phyloP scores from a whole-genome alignment of 2,888 invertebrate species.

The Drosophila cognata region DNA sequence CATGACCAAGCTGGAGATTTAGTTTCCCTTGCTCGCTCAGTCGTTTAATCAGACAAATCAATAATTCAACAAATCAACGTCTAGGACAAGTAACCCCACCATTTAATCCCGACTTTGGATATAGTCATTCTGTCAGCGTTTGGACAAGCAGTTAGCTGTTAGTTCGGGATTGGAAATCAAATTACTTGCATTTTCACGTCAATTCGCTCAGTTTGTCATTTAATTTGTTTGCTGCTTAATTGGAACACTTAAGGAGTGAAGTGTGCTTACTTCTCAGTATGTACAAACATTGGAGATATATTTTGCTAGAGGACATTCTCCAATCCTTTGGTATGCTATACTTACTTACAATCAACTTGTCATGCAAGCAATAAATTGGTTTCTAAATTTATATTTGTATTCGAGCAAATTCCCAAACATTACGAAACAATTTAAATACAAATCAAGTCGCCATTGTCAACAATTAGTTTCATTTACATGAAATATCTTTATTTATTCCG shows the following conservation, averaged over 20 bases:
- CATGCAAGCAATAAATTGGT: neutral
- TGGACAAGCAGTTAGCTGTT: constrained; percentile 19
- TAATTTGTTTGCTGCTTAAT: neutral
- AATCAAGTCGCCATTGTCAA: constrained; percentile 1
- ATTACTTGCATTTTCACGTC: constrained; percentile 68
- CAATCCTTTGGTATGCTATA: neutral
- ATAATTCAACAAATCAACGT: constrained; percentile 73
- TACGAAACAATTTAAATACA: constrained; percentile 1
- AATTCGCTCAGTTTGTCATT: constrained; percentile 54
- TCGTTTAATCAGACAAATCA: constrained; percentile 76
- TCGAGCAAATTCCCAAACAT: neutral
- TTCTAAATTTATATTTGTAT: neutral
- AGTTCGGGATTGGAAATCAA: constrained; percentile 56
- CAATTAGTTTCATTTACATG: constrained; percentile 11
- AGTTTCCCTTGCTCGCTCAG: constrained; percentile 21
- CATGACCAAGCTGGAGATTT: constrained; percentile 1
- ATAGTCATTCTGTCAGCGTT: constrained; percentile 11
- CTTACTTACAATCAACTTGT: neutral
- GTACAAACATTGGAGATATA: neutral
- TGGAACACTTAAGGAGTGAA: neutral
- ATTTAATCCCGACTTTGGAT: constrained; percentile 4
- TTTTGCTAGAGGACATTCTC: neutral
- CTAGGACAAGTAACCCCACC: constrained; percentile 43
- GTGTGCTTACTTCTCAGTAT: neutral
- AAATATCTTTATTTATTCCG: constrained; percentile 3